Conservation (phyloP, 2,113 vertebrate genomes). For the Apteryx owenii region DNA sequence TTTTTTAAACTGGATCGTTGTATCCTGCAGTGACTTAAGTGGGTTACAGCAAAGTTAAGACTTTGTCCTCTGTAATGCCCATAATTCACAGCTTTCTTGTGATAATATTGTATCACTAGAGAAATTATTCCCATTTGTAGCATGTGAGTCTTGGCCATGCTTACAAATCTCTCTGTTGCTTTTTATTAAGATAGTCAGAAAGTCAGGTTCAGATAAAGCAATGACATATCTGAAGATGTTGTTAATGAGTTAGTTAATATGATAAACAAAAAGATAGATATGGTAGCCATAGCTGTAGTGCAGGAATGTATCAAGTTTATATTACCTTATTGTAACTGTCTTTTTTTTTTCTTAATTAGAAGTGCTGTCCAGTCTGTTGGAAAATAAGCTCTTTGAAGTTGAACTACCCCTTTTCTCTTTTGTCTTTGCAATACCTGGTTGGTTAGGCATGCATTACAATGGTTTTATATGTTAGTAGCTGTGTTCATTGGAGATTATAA, state of each 20-base stretch:
- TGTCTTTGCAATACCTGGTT: neutral
- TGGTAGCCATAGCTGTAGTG: neutral
- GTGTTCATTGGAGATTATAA: neutral
- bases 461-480: neutral
- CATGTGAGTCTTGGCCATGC: neutral
- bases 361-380: neutral
- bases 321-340: neutral
- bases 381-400: neutral
- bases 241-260: constrained; percentile 40
- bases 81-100: neutral
- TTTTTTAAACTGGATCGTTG: neutral
- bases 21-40: neutral
- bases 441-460: neutral
- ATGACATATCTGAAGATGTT: neutral
- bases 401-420: neutral
- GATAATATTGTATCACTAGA: neutral
- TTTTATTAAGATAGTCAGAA: neutral
- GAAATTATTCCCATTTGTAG: neutral
- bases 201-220: neutral
- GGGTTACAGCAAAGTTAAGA: neutral
- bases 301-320: neutral
- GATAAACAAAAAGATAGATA: neutral
- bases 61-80: neutral
- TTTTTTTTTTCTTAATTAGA: neutral
- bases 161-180: neutral